These are phyloP conservation scores for Orchesellides sinensis DNA, from an alignment of 2,888 invertebrate species.

Conservation along the genomic window DNA sequence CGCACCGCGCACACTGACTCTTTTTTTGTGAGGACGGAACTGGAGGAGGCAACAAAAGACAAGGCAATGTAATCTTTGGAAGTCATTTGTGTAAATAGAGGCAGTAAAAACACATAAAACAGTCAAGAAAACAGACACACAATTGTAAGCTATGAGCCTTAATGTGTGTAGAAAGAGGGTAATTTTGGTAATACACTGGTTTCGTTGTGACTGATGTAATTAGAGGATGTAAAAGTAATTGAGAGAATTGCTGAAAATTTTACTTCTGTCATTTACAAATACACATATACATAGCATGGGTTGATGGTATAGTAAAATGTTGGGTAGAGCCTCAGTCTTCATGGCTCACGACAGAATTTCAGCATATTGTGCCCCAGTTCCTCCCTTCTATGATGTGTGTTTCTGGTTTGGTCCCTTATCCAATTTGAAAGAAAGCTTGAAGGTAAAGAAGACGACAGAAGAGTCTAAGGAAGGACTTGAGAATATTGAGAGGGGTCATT, in stretches of 20 bases:
- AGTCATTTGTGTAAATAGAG: conserved; percentile 65
- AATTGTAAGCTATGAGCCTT: conserved; percentile 28
- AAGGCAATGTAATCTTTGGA: conserved; percentile 38
- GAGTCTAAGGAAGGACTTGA: too few species aligned
- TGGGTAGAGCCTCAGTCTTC: too few species aligned
- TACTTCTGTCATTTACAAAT: conserved; percentile 47
- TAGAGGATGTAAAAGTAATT: conserved; percentile 67
- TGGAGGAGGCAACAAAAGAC: conserved; percentile 1
- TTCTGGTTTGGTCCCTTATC: too few species aligned
- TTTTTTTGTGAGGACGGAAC: neutral
- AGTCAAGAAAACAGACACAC: conserved; percentile 35
- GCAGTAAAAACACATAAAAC: conserved; percentile 61
- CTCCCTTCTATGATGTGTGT: too few species aligned
- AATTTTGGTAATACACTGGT: conserved; percentile 60
- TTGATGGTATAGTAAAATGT: too few species aligned
- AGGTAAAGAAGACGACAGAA: too few species aligned
- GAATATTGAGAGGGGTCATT: too few species aligned
- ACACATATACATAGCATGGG: neutral
- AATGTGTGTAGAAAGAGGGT: conserved; percentile 64
- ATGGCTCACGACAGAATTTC: neutral
- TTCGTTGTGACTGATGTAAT: conserved; percentile 57
- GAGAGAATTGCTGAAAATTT: conserved; percentile 54
- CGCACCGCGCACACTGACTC: conserved; percentile 46
- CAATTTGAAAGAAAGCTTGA: too few species aligned
- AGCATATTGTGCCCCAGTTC: too few species aligned